Conservation (phyloP, 2,113 vertebrate genomes). For the Lota lota region DNA sequence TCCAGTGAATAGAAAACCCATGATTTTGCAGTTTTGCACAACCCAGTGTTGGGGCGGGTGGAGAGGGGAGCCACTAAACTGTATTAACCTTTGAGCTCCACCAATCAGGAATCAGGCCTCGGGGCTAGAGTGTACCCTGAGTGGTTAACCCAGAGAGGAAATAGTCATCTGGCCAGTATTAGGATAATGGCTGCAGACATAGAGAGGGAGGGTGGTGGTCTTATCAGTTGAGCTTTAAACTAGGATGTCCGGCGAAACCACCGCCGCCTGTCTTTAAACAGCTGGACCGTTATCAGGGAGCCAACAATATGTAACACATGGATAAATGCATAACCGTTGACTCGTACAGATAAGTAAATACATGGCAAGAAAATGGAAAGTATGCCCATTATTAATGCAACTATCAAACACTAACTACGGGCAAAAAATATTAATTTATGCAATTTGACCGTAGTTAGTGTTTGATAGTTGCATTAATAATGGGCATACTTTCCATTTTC, state of each 20-base stretch:
- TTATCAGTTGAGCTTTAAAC: not conserved
- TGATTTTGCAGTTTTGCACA: slow-evolving; percentile 17
- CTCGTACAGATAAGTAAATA: no score
- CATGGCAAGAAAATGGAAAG: no score
- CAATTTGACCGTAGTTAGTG: no score
- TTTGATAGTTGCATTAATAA: no score
- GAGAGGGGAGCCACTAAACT: slow-evolving; percentile 28
- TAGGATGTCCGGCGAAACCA: not conserved
- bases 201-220: not conserved
- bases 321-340: no score
- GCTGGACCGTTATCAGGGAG: not conserved
- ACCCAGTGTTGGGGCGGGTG: slow-evolving; percentile 7
- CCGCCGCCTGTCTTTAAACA: not conserved
- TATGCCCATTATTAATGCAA: no score
- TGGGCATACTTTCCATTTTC: no score
- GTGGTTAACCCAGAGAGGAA: slow-evolving; percentile 25
- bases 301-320: not conserved
- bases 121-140: slow-evolving; percentile 42
- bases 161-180: not conserved
- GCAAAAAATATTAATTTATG: no score
- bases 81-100: slow-evolving; percentile 53
- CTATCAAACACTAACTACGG: no score
- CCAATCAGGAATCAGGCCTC: slow-evolving; percentile 30
- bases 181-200: not conserved
- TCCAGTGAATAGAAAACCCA: slow-evolving; percentile 10